Percentiles rank a stretch among this genome's conserved stretches.
These are phyloP conservation scores for Phalanger gymnotis DNA, from an alignment of 2,797 vertebrate species.

Conservation along the genomic window DNA sequence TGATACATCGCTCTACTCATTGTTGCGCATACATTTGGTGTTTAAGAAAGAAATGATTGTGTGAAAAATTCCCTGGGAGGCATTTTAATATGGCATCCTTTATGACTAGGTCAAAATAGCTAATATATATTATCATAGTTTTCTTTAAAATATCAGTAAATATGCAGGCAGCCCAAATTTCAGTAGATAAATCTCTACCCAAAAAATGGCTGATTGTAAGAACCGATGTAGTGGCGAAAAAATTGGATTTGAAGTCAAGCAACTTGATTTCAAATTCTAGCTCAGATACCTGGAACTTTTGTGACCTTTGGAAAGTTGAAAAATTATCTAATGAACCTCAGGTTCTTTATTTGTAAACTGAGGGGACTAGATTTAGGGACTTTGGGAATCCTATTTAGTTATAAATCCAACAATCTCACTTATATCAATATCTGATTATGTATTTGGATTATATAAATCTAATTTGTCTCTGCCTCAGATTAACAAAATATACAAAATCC, in stretches of 20 bases:
- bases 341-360: neutral
- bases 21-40: neutral
- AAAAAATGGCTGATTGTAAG: neutral
- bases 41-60: neutral
- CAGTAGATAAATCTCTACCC: neutral
- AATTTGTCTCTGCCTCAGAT: constrained; percentile 33
- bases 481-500: constrained; percentile 25
- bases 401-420: neutral
- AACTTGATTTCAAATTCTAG: neutral
- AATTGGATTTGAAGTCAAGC: neutral
- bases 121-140: constrained; percentile 33
- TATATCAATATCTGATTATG: neutral
- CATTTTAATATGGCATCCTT: neutral
- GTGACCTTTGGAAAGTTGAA: neutral
- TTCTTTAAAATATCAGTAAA: constrained; percentile 20
- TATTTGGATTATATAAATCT: constrained; percentile 27
- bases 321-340: neutral
- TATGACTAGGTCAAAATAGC: constrained; percentile 36
- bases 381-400: neutral
- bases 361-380: neutral
- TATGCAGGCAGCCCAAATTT: neutral
- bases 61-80: constrained; percentile 43
- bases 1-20: neutral
- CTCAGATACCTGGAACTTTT: neutral
- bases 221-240: neutral